These are phyloP conservation scores for Pipra filicauda DNA, from an alignment of 2,113 vertebrate genomes.

Conservation along the genomic window DNA sequence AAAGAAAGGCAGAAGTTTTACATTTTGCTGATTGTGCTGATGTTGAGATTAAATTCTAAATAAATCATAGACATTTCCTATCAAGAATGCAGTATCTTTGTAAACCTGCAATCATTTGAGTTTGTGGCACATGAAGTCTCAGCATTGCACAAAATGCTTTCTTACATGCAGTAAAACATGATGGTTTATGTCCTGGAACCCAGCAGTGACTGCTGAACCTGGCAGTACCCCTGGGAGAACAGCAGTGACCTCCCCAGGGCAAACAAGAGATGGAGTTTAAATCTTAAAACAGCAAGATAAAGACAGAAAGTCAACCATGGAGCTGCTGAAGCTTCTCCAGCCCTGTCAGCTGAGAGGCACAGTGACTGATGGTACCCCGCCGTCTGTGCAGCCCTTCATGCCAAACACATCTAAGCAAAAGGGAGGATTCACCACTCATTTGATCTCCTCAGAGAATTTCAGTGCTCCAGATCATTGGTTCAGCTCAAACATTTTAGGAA, in stretches of 20 bases:
- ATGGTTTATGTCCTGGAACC: neutral
- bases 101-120: neutral
- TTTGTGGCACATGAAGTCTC: neutral
- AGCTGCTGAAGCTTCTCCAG: neutral
- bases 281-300: neutral
- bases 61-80: neutral
- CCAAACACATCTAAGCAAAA: accelerated
- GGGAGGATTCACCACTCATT: neutral
- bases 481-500: neutral
- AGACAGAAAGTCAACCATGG: accelerated
- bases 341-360: neutral
- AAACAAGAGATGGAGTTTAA: neutral
- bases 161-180: neutral
- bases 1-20: neutral
- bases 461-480: accelerated
- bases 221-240: neutral
- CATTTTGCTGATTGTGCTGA: neutral
- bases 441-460: neutral
- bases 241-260: neutral
- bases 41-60: neutral
- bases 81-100: neutral
- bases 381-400: neutral
- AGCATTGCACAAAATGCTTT: neutral
- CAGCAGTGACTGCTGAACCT: neutral
- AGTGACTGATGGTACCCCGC: accelerated